Percentiles rank a stretch among this genome's conserved stretches.
These are phyloP conservation scores for Blastobasis lacticolella DNA, from an alignment of 2,888 invertebrate species.

Conservation along the genomic window DNA sequence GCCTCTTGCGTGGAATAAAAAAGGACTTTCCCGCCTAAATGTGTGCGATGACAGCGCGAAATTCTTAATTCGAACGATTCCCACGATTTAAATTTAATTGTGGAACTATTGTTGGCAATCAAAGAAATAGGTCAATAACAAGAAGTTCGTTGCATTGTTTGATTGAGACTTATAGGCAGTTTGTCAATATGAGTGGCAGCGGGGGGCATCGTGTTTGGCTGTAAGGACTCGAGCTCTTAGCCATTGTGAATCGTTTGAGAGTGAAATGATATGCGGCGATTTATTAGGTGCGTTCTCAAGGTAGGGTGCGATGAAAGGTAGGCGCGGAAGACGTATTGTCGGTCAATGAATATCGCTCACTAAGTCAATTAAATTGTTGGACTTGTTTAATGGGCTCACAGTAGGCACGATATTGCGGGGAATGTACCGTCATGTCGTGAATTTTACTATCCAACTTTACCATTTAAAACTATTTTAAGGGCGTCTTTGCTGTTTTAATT, in stretches of 20 bases:
- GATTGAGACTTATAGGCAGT: slow-evolving; percentile 69
- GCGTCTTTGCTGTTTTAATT: too few relatives aligned
- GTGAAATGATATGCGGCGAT: slow-evolving; percentile 70
- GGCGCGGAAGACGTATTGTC: slow-evolving; percentile 19
- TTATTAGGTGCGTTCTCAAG: slow-evolving; percentile 61
- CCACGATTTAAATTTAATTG: slow-evolving; percentile 70
- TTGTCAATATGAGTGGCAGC: slow-evolving; percentile 56
- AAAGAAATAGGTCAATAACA: slow-evolving; percentile 70
- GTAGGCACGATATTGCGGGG: too few relatives aligned
- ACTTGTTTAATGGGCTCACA: too few relatives aligned
- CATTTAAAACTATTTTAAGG: too few relatives aligned
- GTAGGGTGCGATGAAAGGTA: slow-evolving; percentile 15
- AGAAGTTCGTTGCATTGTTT: slow-evolving; percentile 59
- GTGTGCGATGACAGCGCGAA: slow-evolving; percentile 50
- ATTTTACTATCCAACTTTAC: too few relatives aligned
- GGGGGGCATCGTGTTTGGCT: slow-evolving; percentile 44
- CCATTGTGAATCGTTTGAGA: slow-evolving; percentile 52
- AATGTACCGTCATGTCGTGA: too few relatives aligned
- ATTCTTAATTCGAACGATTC: slow-evolving; percentile 60
- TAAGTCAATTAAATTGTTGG: too few relatives aligned
- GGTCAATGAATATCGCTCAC: slow-evolving; percentile 11
- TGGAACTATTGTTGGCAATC: slow-evolving; percentile 57
- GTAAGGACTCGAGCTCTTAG: slow-evolving; percentile 41
- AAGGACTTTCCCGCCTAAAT: slow-evolving; percentile 41
- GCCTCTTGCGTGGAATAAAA: slow-evolving; percentile 33